Conservation (phyloP, 53 echinoderm and acorn worm species). For the Astropecten irregularis region DNA sequence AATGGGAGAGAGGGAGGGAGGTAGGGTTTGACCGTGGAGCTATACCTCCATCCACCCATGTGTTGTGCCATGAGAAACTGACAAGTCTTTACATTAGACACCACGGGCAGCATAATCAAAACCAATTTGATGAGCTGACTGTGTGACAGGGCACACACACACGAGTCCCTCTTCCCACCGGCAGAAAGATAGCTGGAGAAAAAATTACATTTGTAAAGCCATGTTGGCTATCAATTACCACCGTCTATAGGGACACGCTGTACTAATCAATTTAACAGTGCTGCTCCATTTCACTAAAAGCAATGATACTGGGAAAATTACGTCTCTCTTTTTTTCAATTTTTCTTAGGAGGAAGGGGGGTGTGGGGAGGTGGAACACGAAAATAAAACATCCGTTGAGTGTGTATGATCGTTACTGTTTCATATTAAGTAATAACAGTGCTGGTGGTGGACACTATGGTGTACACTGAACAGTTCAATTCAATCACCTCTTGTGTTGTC, state of each 20-base stretch:
- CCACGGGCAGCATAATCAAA: constrained; percentile 47
- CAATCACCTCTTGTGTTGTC: constrained; percentile 41
- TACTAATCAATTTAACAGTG: constrained; percentile 39
- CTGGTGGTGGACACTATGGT: background rate
- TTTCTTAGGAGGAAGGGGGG: no score
- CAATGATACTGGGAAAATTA: constrained; percentile 57
- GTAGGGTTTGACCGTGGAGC: no score
- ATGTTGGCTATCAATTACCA: constrained; percentile 63
- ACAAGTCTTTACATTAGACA: constrained; percentile 37
- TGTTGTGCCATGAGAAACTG: constrained; percentile 30
- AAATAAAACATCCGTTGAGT: constrained; percentile 38
- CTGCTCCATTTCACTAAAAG: constrained; percentile 62
- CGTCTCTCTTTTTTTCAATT: constrained; percentile 36
- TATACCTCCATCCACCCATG: no score
- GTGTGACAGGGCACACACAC: background rate
- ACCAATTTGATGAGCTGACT: constrained; percentile 22
- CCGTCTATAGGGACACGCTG: constrained; percentile 38
- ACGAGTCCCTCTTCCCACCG: no score
- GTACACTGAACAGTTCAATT: constrained; percentile 24
- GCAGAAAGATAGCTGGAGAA: background rate
- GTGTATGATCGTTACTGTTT: constrained; percentile 30
- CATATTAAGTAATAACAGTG: constrained; percentile 34
- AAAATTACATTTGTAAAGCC: constrained; percentile 60
- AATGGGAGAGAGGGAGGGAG: no score
- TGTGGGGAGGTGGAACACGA: no score